Conservation (phyloP, 2,113 vertebrate species). For the Climacteris rufus region DNA sequence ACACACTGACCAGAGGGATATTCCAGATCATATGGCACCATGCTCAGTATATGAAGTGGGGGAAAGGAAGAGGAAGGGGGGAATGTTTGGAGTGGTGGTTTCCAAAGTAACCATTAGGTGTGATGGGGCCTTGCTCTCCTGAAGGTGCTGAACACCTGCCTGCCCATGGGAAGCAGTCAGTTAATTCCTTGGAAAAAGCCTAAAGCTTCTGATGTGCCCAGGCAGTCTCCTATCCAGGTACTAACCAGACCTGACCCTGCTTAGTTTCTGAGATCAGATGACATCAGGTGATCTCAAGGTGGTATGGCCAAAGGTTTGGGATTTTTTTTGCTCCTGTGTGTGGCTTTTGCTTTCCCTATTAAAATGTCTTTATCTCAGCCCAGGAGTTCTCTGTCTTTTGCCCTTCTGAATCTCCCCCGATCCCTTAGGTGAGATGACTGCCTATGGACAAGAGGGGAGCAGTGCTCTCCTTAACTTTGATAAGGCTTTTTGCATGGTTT, state of each 20-base stretch:
- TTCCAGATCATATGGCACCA: background rate
- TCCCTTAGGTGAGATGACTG: background rate
- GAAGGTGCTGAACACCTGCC: background rate
- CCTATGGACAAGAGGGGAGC: background rate
- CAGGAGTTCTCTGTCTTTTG: rapidly evolving
- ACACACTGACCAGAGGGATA: background rate
- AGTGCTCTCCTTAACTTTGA: background rate
- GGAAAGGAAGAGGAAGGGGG: background rate
- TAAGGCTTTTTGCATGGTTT: background rate
- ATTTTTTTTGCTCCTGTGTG: background rate
- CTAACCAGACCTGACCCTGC: background rate
- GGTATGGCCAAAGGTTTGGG: background rate
- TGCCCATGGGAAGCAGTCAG: background rate
- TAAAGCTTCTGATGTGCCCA: background rate
- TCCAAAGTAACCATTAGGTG: background rate
- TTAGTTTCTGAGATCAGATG: background rate
- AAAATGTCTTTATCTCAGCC: background rate
- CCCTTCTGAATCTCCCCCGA: background rate
- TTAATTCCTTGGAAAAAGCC: background rate
- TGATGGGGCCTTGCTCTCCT: background rate
- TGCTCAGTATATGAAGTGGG: background rate
- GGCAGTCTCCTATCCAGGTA: background rate
- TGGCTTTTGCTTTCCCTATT: background rate
- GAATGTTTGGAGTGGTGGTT: background rate
- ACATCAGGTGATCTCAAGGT: background rate